Percentiles rank a stretch among this genome's conserved stretches.
Evolutionary conservation across 2,888 invertebrate species (phyloP).

Genomic region (Anagyrus pseudococci): DNA sequence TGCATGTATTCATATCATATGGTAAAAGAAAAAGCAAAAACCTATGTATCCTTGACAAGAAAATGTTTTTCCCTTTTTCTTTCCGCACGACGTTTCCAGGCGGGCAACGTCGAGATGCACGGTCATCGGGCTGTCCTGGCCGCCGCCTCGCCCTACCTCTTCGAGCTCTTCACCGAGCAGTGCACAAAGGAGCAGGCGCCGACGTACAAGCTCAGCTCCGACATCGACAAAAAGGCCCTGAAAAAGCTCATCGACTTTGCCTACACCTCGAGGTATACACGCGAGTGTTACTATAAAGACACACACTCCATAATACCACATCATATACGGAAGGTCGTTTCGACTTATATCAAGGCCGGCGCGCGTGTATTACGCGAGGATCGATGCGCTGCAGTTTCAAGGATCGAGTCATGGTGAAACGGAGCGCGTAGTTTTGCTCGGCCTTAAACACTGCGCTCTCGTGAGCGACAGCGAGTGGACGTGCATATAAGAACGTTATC

Average conservation of each 20-base stretch:
- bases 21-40: no score
- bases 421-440: no score
- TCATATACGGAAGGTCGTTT: neutral
- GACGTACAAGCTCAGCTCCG: conserved; percentile 70
- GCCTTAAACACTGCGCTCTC: no score
- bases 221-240: conserved; percentile 73
- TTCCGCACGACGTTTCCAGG: no score
- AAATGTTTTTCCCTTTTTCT: conserved; percentile 16
- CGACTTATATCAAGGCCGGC: neutral
- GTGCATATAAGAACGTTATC: no score
- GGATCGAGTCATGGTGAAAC: no score
- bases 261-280: conserved; percentile 73
- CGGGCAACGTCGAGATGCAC: conserved; percentile 74
- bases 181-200: conserved; percentile 53
- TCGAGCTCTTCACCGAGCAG: conserved; percentile 72
- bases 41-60: no score
- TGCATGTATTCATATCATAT: no score
- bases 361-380: no score
- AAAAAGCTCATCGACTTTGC: conserved; percentile 81
- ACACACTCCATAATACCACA: neutral
- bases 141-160: conserved; percentile 78
- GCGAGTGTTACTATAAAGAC: neutral
- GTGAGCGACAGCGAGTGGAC: no score
- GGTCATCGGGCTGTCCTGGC: conserved; percentile 83
- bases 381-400: no score